Evolutionary conservation across 2,888 invertebrate genomes (phyloP).

Genomic region (Eilema depressum): DNA sequence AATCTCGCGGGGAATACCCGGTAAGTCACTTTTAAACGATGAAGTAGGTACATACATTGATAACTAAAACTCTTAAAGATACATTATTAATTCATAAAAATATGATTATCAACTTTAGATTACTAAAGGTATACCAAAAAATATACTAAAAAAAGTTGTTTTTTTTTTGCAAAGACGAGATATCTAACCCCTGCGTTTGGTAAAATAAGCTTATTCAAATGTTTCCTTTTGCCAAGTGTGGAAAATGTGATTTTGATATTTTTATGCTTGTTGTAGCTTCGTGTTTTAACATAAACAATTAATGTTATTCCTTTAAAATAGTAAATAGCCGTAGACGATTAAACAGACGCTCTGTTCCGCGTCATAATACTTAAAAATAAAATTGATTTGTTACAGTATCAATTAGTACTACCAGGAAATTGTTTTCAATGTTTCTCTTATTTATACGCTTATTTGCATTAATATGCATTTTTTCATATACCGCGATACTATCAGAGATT

Average conservation of each 20-base stretch:
- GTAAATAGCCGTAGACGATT: conserved; percentile 29
- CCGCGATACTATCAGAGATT: not conserved
- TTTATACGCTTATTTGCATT: not conserved
- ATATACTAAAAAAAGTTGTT: too few species aligned
- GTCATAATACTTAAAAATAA: conserved; percentile 29
- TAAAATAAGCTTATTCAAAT: not conserved
- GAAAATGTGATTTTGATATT: not conserved
- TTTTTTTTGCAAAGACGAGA: not conserved
- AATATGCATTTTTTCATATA: conserved; percentile 6
- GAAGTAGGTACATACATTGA: not conserved
- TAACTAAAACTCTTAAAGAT: too few species aligned
- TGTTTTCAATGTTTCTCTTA: conserved; percentile 17
- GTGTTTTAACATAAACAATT: conserved; percentile 20
- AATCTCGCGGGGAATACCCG: not conserved
- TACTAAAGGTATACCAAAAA: too few species aligned
- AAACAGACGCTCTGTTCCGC: conserved; percentile 35
- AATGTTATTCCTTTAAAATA: conserved; percentile 28
- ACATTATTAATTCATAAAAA: not conserved
- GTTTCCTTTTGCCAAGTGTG: conserved; percentile 5
- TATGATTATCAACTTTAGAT: not conserved
- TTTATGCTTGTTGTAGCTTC: conserved; percentile 5
- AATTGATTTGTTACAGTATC: conserved; percentile 47
- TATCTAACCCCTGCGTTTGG: not conserved
- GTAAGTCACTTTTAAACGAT: conserved; percentile 2
- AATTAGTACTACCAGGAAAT: conserved; percentile 47